These are phyloP conservation scores for Pogonophryne albipinna DNA, from an alignment of 2,797 vertebrate genomes.

Conservation along the genomic window DNA sequence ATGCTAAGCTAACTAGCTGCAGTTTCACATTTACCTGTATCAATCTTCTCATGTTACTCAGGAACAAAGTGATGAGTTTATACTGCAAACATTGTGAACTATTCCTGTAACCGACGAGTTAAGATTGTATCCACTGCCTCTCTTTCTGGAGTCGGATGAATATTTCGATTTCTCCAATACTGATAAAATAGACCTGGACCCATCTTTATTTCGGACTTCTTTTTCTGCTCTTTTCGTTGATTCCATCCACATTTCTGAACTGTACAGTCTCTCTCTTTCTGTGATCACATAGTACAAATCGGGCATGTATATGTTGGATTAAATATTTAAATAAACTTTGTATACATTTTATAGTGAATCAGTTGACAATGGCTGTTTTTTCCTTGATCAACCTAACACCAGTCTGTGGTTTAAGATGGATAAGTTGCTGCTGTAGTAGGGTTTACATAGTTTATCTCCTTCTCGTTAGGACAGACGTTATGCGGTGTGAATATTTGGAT, in stretches of 20 bases:
- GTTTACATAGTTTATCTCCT: slow-evolving; percentile 50
- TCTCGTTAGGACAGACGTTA: slow-evolving; percentile 4
- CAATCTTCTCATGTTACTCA: not conserved
- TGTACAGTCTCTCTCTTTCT: slow-evolving; percentile 62
- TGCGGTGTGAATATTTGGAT: slow-evolving; percentile 45
- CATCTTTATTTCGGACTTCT: not conserved
- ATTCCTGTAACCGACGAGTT: not conserved
- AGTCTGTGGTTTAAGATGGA: slow-evolving; percentile 52
- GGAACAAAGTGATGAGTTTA: not conserved
- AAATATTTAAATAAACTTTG: slow-evolving; percentile 83
- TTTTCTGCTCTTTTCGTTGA: slow-evolving; percentile 54
- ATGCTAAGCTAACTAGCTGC: not conserved
- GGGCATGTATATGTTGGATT: slow-evolving; percentile 76
- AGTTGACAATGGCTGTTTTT: slow-evolving; percentile 51
- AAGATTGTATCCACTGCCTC: not conserved
- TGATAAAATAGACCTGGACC: too few relatives aligned
- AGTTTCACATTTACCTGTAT: slow-evolving; percentile 2
- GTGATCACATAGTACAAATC: slow-evolving; percentile 61
- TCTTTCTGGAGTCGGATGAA: not conserved
- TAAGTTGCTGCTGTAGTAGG: slow-evolving; percentile 69
- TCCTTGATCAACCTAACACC: slow-evolving; percentile 50
- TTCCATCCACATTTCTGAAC: slow-evolving; percentile 76
- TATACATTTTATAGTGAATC: slow-evolving; percentile 75
- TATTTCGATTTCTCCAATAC: not conserved
- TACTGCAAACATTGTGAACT: not conserved